Evolutionary conservation across 2,113 vertebrate genomes (phyloP).

Genomic region (Lanius ludovicianus): DNA sequence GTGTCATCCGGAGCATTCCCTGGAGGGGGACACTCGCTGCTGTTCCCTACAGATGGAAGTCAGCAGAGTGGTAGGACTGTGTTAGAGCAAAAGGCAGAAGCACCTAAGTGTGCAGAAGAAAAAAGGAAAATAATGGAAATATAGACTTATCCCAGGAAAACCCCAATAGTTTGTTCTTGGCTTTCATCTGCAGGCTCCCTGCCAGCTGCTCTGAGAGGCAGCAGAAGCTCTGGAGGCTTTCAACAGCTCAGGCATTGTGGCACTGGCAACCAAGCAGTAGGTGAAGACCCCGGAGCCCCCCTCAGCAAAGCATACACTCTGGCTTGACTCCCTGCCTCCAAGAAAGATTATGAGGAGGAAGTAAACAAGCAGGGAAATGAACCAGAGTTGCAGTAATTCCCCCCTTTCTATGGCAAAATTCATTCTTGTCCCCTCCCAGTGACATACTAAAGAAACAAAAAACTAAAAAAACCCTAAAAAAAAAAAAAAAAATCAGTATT

Average conservation of each 20-base stretch:
- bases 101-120: not conserved
- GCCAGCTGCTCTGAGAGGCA: not conserved
- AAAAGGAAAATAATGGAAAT: not conserved
- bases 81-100: not conserved
- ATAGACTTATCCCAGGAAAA: not conserved
- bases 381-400: not conserved
- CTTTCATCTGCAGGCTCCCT: not conserved
- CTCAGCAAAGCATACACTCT: not conserved
- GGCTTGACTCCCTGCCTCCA: not conserved
- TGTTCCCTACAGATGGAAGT: slow-evolving; percentile 75
- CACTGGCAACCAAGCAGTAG: not conserved
- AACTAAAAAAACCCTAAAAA: accelerated
- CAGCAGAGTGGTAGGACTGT: not conserved
- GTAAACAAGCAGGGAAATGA: not conserved
- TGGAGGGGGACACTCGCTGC: slow-evolving; percentile 90
- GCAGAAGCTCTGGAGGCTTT: not conserved
- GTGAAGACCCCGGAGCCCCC: not conserved
- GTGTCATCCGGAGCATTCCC: slow-evolving; percentile 82
- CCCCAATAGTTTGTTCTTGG: not conserved
- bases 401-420: not conserved
- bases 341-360: not conserved
- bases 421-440: not conserved
- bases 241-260: not conserved
- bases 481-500: not conserved
- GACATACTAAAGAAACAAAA: not conserved